A percentile compares a stretch with the other conserved stretches of the same genome.
These are phyloP conservation scores for Dendropsophus ebraccatus DNA, from an alignment of 2,113 vertebrate genomes.

Conservation along the genomic window DNA sequence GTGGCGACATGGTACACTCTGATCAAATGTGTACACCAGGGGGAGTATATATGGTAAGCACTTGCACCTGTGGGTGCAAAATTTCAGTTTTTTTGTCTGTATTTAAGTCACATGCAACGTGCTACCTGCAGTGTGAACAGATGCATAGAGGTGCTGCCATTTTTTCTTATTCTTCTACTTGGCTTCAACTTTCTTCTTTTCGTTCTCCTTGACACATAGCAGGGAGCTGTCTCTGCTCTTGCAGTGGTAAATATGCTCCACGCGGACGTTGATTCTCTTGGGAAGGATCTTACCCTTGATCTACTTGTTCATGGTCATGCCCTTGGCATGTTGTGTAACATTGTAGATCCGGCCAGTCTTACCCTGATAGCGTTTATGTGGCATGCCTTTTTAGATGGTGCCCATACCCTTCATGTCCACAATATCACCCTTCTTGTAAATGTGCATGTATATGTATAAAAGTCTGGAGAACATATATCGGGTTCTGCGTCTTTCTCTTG, in stretches of 20 bases:
- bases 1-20: too few species aligned
- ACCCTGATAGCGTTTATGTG: constrained; percentile 98
- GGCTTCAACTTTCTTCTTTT: constrained; percentile 89
- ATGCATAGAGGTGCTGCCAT: too few species aligned
- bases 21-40: too few species aligned
- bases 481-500: constrained; percentile 96
- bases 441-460: constrained; percentile 99
- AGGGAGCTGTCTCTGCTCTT: constrained; percentile 98
- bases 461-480: constrained; percentile 96
- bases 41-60: too few species aligned
- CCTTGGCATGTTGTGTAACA: constrained; percentile 95
- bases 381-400: constrained; percentile 97
- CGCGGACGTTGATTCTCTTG: constrained; percentile 97
- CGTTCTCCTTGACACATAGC: constrained; percentile 93
- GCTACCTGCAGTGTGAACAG: too few species aligned
- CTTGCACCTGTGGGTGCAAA: too few species aligned
- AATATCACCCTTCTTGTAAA: constrained; percentile 98
- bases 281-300: constrained; percentile 98
- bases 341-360: constrained; percentile 98
- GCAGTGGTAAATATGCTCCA: constrained; percentile 97
- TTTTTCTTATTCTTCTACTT: constrained; percentile 92
- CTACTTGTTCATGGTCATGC: constrained; percentile 98
- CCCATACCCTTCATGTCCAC: constrained; percentile 99
- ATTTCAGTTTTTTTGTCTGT: too few species aligned
- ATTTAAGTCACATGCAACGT: constrained; percentile 55